phyloP scores from a whole-genome alignment of 2,113 vertebrate genomes.

The Galemys pyrenaicus region DNA sequence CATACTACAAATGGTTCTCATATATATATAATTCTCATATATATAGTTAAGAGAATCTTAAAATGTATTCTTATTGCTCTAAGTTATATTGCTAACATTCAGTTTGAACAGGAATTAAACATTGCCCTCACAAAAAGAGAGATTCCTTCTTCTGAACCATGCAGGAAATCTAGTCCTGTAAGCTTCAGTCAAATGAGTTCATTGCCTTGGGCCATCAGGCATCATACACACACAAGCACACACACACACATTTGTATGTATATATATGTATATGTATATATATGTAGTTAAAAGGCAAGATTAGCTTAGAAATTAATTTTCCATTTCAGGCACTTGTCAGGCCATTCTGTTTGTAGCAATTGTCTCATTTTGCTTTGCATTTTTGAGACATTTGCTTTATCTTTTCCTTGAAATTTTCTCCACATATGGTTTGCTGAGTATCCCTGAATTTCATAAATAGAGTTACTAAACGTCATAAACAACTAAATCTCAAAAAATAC shows the following conservation, averaged over 20 bases:
- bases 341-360: background rate
- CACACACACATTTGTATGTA: too few relatives aligned
- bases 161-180: background rate
- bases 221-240: background rate
- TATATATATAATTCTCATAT: background rate
- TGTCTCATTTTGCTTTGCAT: background rate
- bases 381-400: background rate
- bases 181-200: background rate
- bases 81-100: conserved; percentile 25
- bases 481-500: background rate
- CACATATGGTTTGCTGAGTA: background rate
- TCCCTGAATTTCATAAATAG: background rate
- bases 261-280: too few relatives aligned
- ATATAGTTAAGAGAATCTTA: background rate
- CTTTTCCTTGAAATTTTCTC: background rate
- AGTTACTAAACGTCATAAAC: background rate
- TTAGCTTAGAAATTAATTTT: background rate
- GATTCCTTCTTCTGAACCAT: background rate
- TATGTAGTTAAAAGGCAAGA: background rate
- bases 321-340: background rate
- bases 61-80: background rate
- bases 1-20: background rate
- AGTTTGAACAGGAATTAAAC: background rate
- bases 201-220: background rate
- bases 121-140: background rate